phyloP scores from a whole-genome alignment of 2,888 invertebrate genomes.

The Dyspetes luteomarginatus region DNA sequence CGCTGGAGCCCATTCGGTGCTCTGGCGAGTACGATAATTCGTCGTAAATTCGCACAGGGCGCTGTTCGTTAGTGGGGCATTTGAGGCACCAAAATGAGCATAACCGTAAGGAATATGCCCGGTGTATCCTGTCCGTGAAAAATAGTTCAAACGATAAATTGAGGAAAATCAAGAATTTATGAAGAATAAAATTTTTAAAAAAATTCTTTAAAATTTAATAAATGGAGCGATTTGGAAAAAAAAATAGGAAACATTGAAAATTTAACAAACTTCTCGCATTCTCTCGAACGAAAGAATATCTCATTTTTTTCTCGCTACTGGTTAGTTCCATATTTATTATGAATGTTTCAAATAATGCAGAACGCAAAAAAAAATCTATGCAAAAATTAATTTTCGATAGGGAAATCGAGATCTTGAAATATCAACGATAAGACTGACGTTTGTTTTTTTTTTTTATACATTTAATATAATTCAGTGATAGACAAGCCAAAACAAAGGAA shows the following conservation, averaged over 20 bases:
- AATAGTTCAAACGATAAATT: slow-evolving; percentile 2
- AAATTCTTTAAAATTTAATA: slow-evolving; percentile 6
- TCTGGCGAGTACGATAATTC: slow-evolving; percentile 89
- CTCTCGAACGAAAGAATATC: slow-evolving; percentile 71
- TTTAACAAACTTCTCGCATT: slow-evolving; percentile 69
- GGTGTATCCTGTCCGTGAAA: slow-evolving; percentile 85
- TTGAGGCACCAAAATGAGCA: slow-evolving; percentile 87
- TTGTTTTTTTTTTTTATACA: slow-evolving; percentile 4
- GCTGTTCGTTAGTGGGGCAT: slow-evolving; percentile 88
- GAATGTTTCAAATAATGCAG: too few species aligned
- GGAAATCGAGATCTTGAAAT: slow-evolving; percentile 35
- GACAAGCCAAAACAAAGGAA: slow-evolving; percentile 34
- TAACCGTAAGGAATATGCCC: slow-evolving; percentile 89
- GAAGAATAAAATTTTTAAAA: background rate
- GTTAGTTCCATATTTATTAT: slow-evolving; percentile 50
- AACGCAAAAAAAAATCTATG: slow-evolving; percentile 18
- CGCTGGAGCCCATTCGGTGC: slow-evolving; percentile 91
- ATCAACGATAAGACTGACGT: slow-evolving; percentile 33
- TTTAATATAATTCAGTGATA: slow-evolving; percentile 35
- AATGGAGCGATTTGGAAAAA: background rate
- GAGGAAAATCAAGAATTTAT: background rate
- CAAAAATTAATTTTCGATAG: slow-evolving; percentile 8
- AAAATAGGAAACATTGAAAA: background rate
- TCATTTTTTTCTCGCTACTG: slow-evolving; percentile 64
- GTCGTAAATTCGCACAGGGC: slow-evolving; percentile 90